Evolutionary conservation across 2,888 invertebrate species (phyloP).

Genomic region (Nemurella pictetii): DNA sequence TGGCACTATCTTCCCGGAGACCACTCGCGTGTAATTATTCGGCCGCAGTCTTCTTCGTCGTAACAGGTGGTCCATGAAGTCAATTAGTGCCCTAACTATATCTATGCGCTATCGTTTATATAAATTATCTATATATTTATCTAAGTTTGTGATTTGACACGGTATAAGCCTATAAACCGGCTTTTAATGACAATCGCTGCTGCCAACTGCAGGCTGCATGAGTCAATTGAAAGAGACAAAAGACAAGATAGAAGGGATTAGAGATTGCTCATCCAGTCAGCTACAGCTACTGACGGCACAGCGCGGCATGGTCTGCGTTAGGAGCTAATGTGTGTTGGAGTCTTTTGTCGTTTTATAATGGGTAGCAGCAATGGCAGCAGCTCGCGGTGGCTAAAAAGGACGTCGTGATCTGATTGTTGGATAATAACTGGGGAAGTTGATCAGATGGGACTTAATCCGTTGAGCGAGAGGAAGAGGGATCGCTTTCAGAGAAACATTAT

Average conservation of each 20-base stretch:
- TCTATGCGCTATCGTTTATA: neutral
- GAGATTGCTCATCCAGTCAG: neutral
- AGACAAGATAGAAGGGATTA: conserved; percentile 16
- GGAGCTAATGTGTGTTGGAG: conserved; percentile 1
- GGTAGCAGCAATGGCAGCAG: neutral
- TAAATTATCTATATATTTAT: conserved; percentile 21
- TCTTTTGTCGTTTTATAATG: neutral
- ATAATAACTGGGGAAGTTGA: conserved; percentile 10
- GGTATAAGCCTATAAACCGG: conserved; percentile 37
- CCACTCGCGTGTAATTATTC: neutral
- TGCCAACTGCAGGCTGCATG: conserved; percentile 7
- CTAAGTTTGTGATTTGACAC: conserved; percentile 30
- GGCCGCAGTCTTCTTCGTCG: neutral
- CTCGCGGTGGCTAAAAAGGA: neutral
- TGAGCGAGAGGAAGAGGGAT: neutral
- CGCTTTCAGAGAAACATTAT: neutral
- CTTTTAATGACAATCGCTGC: conserved; percentile 36
- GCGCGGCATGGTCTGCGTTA: neutral
- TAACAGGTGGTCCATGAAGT: conserved; percentile 24
- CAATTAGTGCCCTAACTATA: neutral
- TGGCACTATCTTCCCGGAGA: neutral
- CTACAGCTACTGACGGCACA: neutral
- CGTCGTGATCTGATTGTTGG: neutral
- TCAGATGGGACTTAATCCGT: neutral
- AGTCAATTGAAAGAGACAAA: conserved; percentile 36